phyloP scores from a whole-genome alignment of 2,797 vertebrate species.

The Babyrousa celebensis region DNA sequence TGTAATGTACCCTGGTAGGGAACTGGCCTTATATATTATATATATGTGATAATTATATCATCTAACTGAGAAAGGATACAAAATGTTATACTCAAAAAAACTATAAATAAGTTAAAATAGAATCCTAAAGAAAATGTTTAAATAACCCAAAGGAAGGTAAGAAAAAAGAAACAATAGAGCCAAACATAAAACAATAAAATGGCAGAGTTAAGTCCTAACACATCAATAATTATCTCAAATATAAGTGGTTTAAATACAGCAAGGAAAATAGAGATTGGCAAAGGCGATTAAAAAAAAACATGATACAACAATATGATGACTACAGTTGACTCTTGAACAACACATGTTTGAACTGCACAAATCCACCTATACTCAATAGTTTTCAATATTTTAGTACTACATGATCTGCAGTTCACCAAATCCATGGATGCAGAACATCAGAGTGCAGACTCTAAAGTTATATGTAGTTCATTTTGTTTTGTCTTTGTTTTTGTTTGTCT shows the following conservation, averaged over 20 bases:
- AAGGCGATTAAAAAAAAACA: conserved; percentile 6
- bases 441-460: not conserved
- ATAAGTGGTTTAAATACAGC: not conserved
- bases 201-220: not conserved
- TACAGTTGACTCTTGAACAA: not conserved
- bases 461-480: not conserved
- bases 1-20: not conserved
- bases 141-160: not conserved
- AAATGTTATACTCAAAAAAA: not conserved
- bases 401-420: not conserved
- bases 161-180: not conserved
- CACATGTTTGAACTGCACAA: not conserved
- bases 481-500: too few species aligned
- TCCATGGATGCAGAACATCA: not conserved
- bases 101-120: not conserved
- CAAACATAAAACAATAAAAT: not conserved
- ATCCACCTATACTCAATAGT: not conserved
- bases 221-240: not conserved
- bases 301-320: not conserved
- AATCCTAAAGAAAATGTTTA: not conserved
- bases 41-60: not conserved
- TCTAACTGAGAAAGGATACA: not conserved
- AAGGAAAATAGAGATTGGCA: not conserved
- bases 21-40: not conserved
- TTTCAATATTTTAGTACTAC: not conserved